phyloP scores from a whole-genome alignment of 2,888 invertebrate genomes.

The Napeogenes inachia region DNA sequence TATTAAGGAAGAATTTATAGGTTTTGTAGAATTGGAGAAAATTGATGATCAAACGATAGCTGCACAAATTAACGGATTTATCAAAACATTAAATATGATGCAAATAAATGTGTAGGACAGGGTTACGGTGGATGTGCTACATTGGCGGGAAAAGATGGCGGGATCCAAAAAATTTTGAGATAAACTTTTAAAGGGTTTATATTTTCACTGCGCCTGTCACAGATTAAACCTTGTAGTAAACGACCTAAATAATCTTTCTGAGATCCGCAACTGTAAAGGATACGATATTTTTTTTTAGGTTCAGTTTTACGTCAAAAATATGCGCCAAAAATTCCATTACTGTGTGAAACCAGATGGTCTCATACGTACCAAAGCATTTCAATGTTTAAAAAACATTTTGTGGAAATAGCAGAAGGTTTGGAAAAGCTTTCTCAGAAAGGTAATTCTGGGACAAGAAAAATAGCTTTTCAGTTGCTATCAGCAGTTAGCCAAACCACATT shows the following conservation, averaged over 20 bases:
- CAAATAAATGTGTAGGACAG: conserved; percentile 1
- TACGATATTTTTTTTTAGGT: conserved; percentile 1
- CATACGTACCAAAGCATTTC: too few species aligned
- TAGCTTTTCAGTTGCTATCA: neutral
- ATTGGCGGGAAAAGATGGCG: conserved; percentile 10
- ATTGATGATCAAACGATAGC: neutral
- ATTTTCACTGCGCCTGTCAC: neutral
- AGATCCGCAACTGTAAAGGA: conserved; percentile 6
- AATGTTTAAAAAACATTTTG: neutral
- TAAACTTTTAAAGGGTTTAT: conserved; percentile 2
- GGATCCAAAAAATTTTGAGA: conserved; percentile 1
- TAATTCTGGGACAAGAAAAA: neutral
- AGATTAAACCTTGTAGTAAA: conserved; percentile 8
- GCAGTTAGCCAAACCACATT: neutral
- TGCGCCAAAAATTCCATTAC: neutral
- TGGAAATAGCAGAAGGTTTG: neutral
- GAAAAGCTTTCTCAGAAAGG: neutral
- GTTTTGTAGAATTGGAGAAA: conserved; percentile 2
- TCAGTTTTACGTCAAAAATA: neutral
- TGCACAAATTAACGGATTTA: too few species aligned
- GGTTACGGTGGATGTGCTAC: conserved; percentile 9
- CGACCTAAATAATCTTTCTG: conserved; percentile 6
- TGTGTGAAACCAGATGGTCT: neutral
- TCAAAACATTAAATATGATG: neutral
- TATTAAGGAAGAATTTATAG: neutral